These are phyloP conservation scores for Sebastes minor DNA, from an alignment of 2,797 vertebrate genomes.

Conservation along the genomic window DNA sequence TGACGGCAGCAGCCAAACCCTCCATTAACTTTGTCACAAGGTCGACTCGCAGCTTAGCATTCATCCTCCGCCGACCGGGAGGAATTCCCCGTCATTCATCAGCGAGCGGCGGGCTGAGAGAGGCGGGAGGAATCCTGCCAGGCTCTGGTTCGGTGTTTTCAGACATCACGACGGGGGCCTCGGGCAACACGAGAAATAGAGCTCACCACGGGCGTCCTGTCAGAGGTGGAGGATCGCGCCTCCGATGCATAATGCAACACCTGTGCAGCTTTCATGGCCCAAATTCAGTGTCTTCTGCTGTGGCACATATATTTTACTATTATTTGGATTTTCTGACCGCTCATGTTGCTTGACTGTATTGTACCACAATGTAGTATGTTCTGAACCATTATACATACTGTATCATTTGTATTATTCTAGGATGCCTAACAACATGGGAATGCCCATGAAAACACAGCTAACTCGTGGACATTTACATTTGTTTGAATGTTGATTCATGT, in stretches of 20 bases:
- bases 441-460: no score
- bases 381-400: no score
- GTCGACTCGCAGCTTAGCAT: slow-evolving; percentile 28
- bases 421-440: no score
- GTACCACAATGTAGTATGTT: no score
- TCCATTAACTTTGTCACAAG: slow-evolving; percentile 67
- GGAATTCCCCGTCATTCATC: slow-evolving; percentile 36
- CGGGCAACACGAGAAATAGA: slow-evolving; percentile 39
- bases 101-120: not conserved
- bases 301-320: not conserved
- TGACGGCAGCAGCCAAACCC: not conserved
- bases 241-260: slow-evolving; percentile 25
- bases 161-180: slow-evolving; percentile 12
- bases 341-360: no score
- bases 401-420: no score
- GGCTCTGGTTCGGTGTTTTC: not conserved
- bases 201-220: slow-evolving; percentile 22
- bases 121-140: slow-evolving; percentile 9
- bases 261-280: slow-evolving; percentile 1
- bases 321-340: no score
- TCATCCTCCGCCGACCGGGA: slow-evolving; percentile 12
- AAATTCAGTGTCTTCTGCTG: not conserved
- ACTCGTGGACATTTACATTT: no score
- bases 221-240: not conserved
- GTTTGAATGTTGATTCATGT: no score